Evolutionary conservation across 2,113 vertebrate genomes (phyloP), one percentile per base, ranked within the genome.

Genomic region (Solea solea): DNA sequence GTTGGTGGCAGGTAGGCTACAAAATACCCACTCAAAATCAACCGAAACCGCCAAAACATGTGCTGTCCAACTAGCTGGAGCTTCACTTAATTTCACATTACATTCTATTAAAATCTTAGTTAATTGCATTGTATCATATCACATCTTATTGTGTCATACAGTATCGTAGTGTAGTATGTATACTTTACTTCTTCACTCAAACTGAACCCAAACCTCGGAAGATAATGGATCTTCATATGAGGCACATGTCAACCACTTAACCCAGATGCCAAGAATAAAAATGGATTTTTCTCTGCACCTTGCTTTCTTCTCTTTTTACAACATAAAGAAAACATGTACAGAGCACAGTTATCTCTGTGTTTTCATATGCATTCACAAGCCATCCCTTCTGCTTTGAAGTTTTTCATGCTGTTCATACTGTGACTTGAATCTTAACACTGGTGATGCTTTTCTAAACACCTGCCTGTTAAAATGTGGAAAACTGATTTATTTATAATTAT

Each of bases 321-420:
- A 78, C 69, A 69, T 15, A 27, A 70, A 63, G 25, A 78, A 67
- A 79, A 56, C 46, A 51, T 59, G 54, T 52, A 74, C 3, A 34
- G 34, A 34, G 1, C 50, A 40, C 28, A 41, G 62, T 64, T 76
- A 78, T 85, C 72, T 77, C 48, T 54, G 64, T 25, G n/a, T 69
- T 74, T 21, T 80, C 66, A 86, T 74, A 67, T 8, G 73, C 69
- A 84, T 84, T 84, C 84, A 64, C 71, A 45, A 2, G 11, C 5
- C 14, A 49, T 82, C 46, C 14, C 46, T 64, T 67, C 42, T 34
- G 34, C 76, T 74, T 71, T 82, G 68, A 86, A 82, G 74, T 68
- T 21, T 80, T 65, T 82, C 67, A 74, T 74, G 74, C 52, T 34
- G 69, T 78, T 82, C 64, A 50, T 54, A 61, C 40, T 28, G 54